Evolutionary conservation across 2,113 vertebrate species (phyloP).

Genomic region (Ibidorhyncha struthersii): DNA sequence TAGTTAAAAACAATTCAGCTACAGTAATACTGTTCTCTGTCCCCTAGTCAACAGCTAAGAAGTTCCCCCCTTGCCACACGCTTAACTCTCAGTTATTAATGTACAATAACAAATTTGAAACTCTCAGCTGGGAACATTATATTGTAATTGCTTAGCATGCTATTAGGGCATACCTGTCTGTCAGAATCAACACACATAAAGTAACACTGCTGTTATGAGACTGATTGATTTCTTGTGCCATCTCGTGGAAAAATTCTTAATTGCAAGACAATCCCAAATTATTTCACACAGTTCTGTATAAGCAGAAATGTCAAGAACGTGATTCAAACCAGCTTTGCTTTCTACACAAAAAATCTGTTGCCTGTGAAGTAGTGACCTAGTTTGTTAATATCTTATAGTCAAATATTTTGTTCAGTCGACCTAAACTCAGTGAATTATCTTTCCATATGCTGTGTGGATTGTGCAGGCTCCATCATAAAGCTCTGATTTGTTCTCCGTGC

Average conservation of each 20-base stretch:
- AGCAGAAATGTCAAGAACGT: neutral
- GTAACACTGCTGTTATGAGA: neutral
- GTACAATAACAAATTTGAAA: slow-evolving; percentile 48
- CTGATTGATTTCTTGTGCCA: slow-evolving; percentile 51
- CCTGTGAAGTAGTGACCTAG: neutral
- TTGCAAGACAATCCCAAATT: neutral
- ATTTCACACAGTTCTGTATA: neutral
- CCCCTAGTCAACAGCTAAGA: slow-evolving; percentile 31
- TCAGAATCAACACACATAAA: slow-evolving; percentile 16
- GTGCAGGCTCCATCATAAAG: neutral
- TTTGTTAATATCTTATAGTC: neutral
- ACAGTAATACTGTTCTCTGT: neutral
- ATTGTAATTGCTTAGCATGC: slow-evolving; percentile 49
- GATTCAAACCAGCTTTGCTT: neutral
- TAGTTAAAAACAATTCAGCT: slow-evolving; percentile 43
- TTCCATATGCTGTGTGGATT: neutral
- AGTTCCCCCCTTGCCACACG: neutral
- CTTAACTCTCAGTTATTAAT: slow-evolving; percentile 55
- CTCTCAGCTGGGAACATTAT: slow-evolving; percentile 39
- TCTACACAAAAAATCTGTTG: neutral
- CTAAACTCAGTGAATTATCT: neutral
- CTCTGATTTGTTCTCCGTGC: neutral
- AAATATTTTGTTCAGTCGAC: neutral
- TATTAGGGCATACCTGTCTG: slow-evolving; percentile 38
- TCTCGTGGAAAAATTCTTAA: slow-evolving; percentile 40